Evolutionary conservation across 2,888 invertebrate species (phyloP).

Genomic region (Cataglyphis livida): DNA sequence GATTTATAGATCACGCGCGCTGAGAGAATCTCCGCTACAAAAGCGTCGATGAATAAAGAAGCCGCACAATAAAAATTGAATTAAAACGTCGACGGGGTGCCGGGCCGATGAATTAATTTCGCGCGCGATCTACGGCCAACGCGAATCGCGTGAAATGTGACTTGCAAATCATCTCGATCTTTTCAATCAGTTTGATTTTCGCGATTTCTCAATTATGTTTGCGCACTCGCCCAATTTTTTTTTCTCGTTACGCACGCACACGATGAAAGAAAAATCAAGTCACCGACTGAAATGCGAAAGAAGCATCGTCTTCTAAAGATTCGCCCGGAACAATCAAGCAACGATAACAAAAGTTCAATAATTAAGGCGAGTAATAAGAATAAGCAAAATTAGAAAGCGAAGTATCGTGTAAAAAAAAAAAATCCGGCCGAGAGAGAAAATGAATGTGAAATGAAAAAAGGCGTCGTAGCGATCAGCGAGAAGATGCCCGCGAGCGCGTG

Average conservation of each 20-base stretch:
- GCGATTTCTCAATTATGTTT: slow-evolving; percentile 73
- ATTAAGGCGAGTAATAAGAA: slow-evolving; percentile 9
- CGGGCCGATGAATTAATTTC: slow-evolving; percentile 34
- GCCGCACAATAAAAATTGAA: slow-evolving; percentile 52
- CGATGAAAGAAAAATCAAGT: background rate
- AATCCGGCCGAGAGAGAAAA: background rate
- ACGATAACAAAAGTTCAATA: slow-evolving; percentile 8
- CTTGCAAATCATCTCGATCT: slow-evolving; percentile 65
- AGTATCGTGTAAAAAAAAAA: background rate
- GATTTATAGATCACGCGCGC: slow-evolving; percentile 26
- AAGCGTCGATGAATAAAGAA: slow-evolving; percentile 12
- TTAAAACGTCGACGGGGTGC: slow-evolving; percentile 56
- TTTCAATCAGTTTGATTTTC: slow-evolving; percentile 73
- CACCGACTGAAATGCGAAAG: slow-evolving; percentile 47
- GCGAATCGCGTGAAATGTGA: slow-evolving; percentile 68
- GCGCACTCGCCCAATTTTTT: slow-evolving; percentile 53
- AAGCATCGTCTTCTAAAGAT: slow-evolving; percentile 5
- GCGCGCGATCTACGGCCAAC: slow-evolving; percentile 21
- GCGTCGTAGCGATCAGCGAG: background rate
- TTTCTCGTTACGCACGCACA: background rate
- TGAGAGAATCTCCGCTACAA: background rate
- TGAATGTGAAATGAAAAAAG: slow-evolving; percentile 7
- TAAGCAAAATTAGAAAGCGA: slow-evolving; percentile 26
- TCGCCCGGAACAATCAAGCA: background rate
- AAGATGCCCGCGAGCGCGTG: slow-evolving; percentile 8